Percentiles rank a stretch among this genome's conserved stretches.
phyloP scores from a whole-genome alignment of 2,888 invertebrate genomes.

The Drosophila subquinaria region DNA sequence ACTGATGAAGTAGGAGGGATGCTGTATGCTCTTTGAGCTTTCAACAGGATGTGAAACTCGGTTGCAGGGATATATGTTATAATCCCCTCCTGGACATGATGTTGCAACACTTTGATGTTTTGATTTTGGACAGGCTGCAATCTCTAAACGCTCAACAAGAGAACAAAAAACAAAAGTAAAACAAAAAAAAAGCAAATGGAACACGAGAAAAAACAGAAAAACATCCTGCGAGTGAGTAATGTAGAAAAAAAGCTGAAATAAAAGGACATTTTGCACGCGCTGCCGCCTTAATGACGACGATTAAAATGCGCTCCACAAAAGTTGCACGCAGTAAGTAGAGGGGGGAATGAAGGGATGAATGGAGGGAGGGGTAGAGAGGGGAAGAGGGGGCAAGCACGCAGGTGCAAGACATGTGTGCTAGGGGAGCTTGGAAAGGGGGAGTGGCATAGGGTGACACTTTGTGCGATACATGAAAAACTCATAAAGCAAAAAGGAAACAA shows the following conservation, averaged over 20 bases:
- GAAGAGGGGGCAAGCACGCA: slow-evolving; percentile 15
- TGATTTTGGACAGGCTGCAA: slow-evolving; percentile 41
- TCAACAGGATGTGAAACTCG: neutral
- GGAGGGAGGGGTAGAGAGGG: neutral
- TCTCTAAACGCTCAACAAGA: slow-evolving; percentile 38
- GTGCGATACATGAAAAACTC: slow-evolving; percentile 74
- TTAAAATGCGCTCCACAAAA: slow-evolving; percentile 71
- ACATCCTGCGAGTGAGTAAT: slow-evolving; percentile 32
- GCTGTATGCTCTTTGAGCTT: neutral
- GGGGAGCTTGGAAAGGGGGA: slow-evolving; percentile 5
- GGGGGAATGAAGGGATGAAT: neutral
- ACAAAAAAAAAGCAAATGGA: slow-evolving; percentile 25
- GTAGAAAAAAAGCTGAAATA: slow-evolving; percentile 57
- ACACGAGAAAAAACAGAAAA: slow-evolving; percentile 12
- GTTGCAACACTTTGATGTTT: slow-evolving; percentile 47
- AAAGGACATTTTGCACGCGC: slow-evolving; percentile 73
- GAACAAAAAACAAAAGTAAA: slow-evolving; percentile 13
- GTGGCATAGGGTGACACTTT: slow-evolving; percentile 66
- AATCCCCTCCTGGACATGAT: slow-evolving; percentile 17
- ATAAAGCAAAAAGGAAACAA: slow-evolving; percentile 80
- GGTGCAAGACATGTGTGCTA: slow-evolving; percentile 43
- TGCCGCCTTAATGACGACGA: slow-evolving; percentile 78
- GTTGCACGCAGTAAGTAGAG: slow-evolving; percentile 44
- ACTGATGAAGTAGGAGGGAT: neutral
- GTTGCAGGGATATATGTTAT: neutral